Evolutionary conservation across 2,888 invertebrate species (phyloP).

Genomic region (Ctenicera cuprea): DNA sequence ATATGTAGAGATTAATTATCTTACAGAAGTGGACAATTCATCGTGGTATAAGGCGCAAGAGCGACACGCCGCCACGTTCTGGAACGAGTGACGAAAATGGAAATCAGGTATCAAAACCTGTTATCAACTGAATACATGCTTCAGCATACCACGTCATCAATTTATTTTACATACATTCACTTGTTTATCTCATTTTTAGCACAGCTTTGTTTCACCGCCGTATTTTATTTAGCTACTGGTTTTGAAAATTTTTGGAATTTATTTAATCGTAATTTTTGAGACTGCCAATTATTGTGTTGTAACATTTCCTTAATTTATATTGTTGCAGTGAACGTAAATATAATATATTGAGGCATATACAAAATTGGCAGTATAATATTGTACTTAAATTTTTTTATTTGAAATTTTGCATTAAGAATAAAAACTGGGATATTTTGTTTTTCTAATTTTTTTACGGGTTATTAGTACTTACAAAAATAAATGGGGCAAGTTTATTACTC

Average conservation of each 20-base stretch:
- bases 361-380: too few relatives aligned
- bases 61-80: constrained; percentile 76
- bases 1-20: constrained; percentile 59
- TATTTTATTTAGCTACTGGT: background rate
- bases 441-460: too few relatives aligned
- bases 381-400: too few relatives aligned
- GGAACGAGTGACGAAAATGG: constrained; percentile 73
- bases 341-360: too few relatives aligned
- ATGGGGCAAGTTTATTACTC: too few relatives aligned
- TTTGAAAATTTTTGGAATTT: too few relatives aligned
- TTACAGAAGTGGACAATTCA: constrained; percentile 88
- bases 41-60: constrained; percentile 86
- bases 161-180: constrained; percentile 22
- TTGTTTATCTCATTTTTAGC: constrained; percentile 22
- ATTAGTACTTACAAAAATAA: too few relatives aligned
- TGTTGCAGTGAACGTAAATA: too few relatives aligned
- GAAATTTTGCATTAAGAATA: too few relatives aligned
- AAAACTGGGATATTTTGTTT: too few relatives aligned
- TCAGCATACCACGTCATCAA: constrained; percentile 31
- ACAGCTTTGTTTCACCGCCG: constrained; percentile 21
- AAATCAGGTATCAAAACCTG: constrained; percentile 72
- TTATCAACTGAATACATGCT: constrained; percentile 33
- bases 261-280: background rate
- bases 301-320: too few relatives aligned
- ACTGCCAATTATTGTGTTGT: background rate